These are phyloP conservation scores for Nematostella vectensis DNA, from an alignment of 92 coral and sea anemone genomes.

Conservation along the genomic window DNA sequence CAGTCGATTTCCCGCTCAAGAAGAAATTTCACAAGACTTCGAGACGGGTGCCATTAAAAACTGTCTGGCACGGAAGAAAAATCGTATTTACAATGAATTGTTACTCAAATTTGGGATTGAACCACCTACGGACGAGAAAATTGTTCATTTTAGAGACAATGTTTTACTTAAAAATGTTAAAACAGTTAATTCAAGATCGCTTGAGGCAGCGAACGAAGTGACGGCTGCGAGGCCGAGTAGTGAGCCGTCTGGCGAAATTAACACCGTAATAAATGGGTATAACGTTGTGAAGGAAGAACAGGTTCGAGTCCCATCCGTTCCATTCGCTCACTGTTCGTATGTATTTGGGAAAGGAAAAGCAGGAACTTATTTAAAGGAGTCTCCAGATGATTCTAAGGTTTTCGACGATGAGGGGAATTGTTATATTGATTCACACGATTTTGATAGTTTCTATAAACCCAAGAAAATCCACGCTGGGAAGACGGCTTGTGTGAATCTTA, in stretches of 20 bases:
- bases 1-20: slow-evolving; percentile 4
- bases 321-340: neutral
- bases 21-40: slow-evolving; percentile 29
- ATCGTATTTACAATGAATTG: slow-evolving; percentile 17
- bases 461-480: slow-evolving; percentile 1
- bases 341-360: neutral
- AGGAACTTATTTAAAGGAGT: neutral
- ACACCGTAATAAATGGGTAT: neutral
- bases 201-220: neutral
- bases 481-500: too few relatives aligned
- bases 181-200: neutral
- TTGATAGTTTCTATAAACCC: slow-evolving; percentile 8
- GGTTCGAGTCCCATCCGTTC: too few relatives aligned
- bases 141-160: neutral
- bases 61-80: slow-evolving; percentile 12
- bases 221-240: neutral
- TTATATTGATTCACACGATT: slow-evolving; percentile 28
- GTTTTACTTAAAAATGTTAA: neutral
- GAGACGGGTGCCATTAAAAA: slow-evolving; percentile 18
- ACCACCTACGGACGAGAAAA: slow-evolving; percentile 11
- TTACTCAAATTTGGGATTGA: slow-evolving; percentile 16
- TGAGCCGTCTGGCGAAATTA: neutral
- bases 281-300: neutral
- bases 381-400: slow-evolving; percentile 15
- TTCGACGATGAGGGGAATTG: slow-evolving; percentile 33